phyloP scores from a whole-genome alignment of 1,140 invertebrate species.

The Anastrepha ludens region DNA sequence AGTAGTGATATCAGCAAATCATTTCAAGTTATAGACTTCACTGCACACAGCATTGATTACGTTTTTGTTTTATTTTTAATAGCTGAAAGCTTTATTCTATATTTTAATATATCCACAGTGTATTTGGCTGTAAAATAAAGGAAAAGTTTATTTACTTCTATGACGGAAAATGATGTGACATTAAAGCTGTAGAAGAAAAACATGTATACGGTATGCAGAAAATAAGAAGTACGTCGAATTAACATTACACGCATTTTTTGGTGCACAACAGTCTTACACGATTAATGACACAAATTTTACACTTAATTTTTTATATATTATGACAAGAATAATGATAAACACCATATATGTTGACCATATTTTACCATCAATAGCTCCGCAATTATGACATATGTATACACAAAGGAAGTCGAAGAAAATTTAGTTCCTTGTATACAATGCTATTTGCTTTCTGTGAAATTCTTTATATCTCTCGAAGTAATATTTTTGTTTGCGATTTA shows the following conservation, averaged over 20 bases:
- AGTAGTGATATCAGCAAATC: background rate
- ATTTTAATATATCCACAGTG: background rate
- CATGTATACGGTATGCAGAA: no score
- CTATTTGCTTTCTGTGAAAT: no score
- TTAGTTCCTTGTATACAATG: no score
- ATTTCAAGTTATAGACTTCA: background rate
- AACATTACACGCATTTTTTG: background rate
- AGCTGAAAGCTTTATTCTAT: background rate
- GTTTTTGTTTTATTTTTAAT: background rate
- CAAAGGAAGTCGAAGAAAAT: no score
- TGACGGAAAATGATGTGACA: background rate
- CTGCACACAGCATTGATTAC: background rate
- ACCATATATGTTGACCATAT: background rate
- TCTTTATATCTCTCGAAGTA: no score
- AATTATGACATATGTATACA: background rate
- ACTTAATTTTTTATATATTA: background rate
- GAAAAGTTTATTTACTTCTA: background rate
- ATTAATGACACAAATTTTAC: background rate
- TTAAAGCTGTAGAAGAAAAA: no score
- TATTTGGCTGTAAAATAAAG: background rate
- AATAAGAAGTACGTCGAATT: background rate
- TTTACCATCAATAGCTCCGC: background rate
- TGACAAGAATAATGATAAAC: constrained; percentile 12
- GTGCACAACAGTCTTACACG: background rate
- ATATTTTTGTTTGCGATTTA: no score